These are phyloP conservation scores for Odontothrips loti DNA, from an alignment of 2,888 invertebrate genomes.

Conservation along the genomic window DNA sequence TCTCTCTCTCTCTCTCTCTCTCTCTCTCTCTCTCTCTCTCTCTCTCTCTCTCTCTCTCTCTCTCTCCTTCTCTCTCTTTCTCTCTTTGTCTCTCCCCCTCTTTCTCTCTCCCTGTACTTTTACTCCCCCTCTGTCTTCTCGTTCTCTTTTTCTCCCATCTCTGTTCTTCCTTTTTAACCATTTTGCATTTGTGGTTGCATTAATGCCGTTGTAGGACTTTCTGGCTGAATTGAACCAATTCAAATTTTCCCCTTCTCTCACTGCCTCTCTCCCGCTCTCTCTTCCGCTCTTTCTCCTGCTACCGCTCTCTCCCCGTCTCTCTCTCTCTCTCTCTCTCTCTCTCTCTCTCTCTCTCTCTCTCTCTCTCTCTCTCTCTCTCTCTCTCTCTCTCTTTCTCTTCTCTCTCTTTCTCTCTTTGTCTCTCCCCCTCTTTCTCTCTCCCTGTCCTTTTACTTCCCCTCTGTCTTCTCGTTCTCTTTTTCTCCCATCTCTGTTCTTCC, in stretches of 20 bases:
- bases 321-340: conserved; percentile 31
- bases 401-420: too few species aligned
- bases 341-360: too few species aligned
- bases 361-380: too few species aligned
- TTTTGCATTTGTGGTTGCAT: too few species aligned
- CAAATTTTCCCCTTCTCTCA: not conserved
- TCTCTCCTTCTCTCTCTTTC: too few species aligned
- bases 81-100: not conserved
- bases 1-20: conserved; percentile 30
- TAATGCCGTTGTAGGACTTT: too few species aligned
- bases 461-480: conserved; percentile 37
- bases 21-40: conserved; percentile 32
- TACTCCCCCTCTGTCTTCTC: conserved; percentile 36
- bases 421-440: not conserved
- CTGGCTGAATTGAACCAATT: too few species aligned
- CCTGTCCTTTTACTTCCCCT: conserved; percentile 32
- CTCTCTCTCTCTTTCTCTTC: too few species aligned
- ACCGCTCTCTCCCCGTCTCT: conserved; percentile 30
- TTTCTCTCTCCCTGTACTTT: conserved; percentile 18
- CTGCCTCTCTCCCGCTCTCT: conserved; percentile 33
- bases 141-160: conserved; percentile 35
- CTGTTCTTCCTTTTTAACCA: too few species aligned
- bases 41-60: too few species aligned
- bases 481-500: not conserved
- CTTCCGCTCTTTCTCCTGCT: conserved; percentile 31